Conservation (phyloP, 2,888 invertebrate genomes). For the Dicyrtomina minuta region DNA sequence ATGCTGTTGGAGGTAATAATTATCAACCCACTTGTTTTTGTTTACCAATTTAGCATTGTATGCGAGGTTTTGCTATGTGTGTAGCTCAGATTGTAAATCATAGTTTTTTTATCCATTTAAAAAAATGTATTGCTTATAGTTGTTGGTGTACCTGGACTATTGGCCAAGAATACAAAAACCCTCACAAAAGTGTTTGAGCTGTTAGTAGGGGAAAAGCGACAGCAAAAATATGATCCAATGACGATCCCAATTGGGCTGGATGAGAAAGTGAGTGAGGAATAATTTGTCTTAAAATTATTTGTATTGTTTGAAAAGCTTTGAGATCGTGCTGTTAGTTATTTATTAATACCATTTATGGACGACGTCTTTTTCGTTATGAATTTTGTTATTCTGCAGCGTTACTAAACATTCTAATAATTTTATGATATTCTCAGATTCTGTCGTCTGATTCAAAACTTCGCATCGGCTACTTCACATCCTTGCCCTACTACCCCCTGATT, state of each 20-base stretch:
- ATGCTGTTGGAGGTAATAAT: conserved; percentile 47
- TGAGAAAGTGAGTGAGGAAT: conserved; percentile 55
- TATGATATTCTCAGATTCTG: conserved; percentile 12
- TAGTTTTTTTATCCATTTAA: background rate
- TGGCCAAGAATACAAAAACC: conserved; percentile 56
- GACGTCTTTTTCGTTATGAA: background rate
- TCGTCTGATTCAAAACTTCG: conserved; percentile 39
- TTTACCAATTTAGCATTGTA: background rate
- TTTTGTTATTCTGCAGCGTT: background rate
- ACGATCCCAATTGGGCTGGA: conserved; percentile 55
- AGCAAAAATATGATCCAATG: conserved; percentile 54
- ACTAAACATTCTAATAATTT: background rate
- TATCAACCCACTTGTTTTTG: background rate
- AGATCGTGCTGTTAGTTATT: too few species aligned
- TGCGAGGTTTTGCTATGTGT: background rate
- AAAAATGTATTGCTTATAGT: conserved; percentile 48
- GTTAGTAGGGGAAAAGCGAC: conserved; percentile 45
- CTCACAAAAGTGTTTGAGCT: conserved; percentile 54
- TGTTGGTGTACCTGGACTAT: conserved; percentile 55
- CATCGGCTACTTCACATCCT: conserved; percentile 56
- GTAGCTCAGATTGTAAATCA: background rate
- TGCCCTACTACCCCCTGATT: conserved; percentile 56
- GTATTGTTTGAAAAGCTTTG: too few species aligned
- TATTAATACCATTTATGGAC: background rate
- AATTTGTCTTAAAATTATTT: too few species aligned